These are phyloP conservation scores for Sycophila texana DNA, from an alignment of 2,888 invertebrate genomes.

Conservation along the genomic window DNA sequence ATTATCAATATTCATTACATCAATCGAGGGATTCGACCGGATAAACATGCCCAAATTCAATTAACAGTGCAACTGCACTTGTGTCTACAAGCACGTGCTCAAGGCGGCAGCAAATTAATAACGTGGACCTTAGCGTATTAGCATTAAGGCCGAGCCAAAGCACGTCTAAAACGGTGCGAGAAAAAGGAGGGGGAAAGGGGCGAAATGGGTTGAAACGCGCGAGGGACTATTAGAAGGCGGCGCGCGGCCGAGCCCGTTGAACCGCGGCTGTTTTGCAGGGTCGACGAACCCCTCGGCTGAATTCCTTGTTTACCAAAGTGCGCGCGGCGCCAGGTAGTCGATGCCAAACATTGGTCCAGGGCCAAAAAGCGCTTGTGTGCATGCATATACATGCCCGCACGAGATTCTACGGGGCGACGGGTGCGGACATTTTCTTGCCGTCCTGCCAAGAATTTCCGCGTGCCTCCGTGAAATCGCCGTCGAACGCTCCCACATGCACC, in stretches of 20 bases:
- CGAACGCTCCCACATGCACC: slow-evolving; percentile 2
- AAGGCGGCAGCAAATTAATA: no score
- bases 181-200: not conserved
- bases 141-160: no score
- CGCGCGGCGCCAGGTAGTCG: slow-evolving; percentile 57
- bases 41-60: no score
- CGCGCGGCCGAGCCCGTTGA: slow-evolving; percentile 26
- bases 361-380: slow-evolving; percentile 52
- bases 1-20: no score
- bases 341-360: slow-evolving; percentile 49
- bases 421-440: slow-evolving; percentile 21
- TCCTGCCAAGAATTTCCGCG: slow-evolving; percentile 28
- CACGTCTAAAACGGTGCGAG: slow-evolving; percentile 15
- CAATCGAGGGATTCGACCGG: no score
- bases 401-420: not conserved
- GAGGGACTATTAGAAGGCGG: slow-evolving; percentile 9
- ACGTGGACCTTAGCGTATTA: no score
- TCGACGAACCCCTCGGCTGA: slow-evolving; percentile 45
- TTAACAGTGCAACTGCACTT: no score
- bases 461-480: slow-evolving; percentile 23
- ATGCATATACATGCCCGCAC: not conserved
- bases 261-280: slow-evolving; percentile 41
- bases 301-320: slow-evolving; percentile 56
- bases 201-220: not conserved
- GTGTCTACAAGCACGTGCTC: no score